phyloP scores from a whole-genome alignment of 1,140 invertebrate species.

The Prorops nasuta region DNA sequence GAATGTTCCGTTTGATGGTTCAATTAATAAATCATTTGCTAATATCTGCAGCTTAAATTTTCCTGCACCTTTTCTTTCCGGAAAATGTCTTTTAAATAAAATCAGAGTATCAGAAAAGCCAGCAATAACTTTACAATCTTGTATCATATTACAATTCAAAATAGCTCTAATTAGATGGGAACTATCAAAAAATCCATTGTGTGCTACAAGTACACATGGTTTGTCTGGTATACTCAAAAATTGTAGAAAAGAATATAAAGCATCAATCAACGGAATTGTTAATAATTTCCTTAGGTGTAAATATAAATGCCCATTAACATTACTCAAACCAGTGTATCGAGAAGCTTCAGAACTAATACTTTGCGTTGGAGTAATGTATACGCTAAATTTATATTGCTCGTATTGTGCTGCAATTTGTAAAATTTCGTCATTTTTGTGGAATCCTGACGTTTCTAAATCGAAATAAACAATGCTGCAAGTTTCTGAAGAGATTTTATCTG shows the following conservation, averaged over 20 bases:
- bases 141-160: not conserved
- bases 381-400: conserved; percentile 3
- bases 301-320: not conserved
- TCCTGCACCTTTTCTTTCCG: not conserved
- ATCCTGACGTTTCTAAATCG: conserved; percentile 20
- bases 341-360: conserved; percentile 4
- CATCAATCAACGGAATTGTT: not conserved
- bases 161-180: not conserved
- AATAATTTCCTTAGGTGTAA: not conserved
- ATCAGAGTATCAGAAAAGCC: not conserved
- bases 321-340: not conserved
- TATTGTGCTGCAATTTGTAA: conserved; percentile 20
- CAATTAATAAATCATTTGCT: not conserved
- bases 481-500: not conserved
- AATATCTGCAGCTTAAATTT: not conserved
- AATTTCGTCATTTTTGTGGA: conserved; percentile 16
- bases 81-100: not conserved
- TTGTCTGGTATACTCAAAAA: not conserved
- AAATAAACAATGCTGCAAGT: conserved; percentile 14
- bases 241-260: not conserved
- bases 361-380: conserved; percentile 16
- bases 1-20: not conserved
- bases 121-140: not conserved
- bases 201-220: not conserved
- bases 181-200: not conserved